phyloP scores from a whole-genome alignment of 2,797 vertebrate genomes.

The Toxotes lorentzi region DNA sequence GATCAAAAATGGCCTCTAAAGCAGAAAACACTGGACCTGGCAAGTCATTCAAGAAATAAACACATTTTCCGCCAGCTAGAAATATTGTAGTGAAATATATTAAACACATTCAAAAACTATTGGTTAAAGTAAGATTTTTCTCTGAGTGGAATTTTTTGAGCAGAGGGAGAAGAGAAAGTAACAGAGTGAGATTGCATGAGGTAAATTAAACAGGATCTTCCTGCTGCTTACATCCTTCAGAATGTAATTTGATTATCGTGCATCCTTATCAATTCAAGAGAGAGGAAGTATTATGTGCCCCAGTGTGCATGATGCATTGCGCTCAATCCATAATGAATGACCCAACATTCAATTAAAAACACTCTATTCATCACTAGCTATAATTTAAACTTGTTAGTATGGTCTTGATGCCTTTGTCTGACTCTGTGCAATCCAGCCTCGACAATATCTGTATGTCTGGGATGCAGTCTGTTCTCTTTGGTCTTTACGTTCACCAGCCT shows the following conservation, averaged over 20 bases:
- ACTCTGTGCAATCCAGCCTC: conserved; percentile 25
- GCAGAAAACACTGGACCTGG: conserved; percentile 15
- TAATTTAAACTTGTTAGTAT: conserved; percentile 64
- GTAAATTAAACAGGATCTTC: conserved; percentile 62
- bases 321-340: conserved; percentile 71
- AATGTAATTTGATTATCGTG: conserved; percentile 68
- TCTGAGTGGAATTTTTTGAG: conserved; percentile 12
- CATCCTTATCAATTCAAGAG: conserved; percentile 65
- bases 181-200: conserved; percentile 29
- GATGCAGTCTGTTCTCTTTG: conserved; percentile 16
- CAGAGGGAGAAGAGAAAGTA: conserved; percentile 14
- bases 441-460: conserved; percentile 15
- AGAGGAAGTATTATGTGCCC: conserved; percentile 66
- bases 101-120: neutral
- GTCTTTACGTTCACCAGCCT: conserved; percentile 31
- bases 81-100: neutral
- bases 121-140: neutral
- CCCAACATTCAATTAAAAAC: conserved; percentile 73
- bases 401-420: conserved; percentile 46
- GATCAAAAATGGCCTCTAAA: conserved; percentile 19
- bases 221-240: conserved; percentile 59
- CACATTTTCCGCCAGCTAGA: neutral
- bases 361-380: conserved; percentile 67
- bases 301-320: conserved; percentile 47
- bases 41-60: conserved; percentile 23